phyloP scores from a whole-genome alignment of 2,797 vertebrate genomes.

The Myotis findleyi region DNA sequence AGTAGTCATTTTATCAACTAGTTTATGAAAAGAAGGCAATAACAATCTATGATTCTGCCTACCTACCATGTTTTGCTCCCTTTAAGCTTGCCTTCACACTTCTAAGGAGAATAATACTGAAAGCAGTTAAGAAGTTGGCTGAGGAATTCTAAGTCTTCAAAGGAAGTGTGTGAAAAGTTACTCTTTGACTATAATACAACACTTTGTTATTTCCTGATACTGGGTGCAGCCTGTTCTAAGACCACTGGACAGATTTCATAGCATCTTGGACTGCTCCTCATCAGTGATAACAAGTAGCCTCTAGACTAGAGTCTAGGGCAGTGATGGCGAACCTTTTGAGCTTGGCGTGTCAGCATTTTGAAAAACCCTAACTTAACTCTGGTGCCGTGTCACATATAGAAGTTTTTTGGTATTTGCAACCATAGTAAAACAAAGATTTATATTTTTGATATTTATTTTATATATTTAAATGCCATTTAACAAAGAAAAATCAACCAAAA shows the following conservation, averaged over 20 bases:
- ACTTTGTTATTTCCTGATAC: not conserved
- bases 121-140: not conserved
- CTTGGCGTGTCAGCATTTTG: too few relatives aligned
- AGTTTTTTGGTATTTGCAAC: too few relatives aligned
- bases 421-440: too few relatives aligned
- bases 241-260: not conserved
- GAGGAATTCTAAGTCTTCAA: slow-evolving; percentile 22
- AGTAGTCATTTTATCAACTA: not conserved
- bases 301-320: too few relatives aligned
- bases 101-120: not conserved
- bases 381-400: too few relatives aligned
- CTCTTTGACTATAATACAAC: not conserved
- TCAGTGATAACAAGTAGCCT: not conserved
- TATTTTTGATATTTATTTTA: too few relatives aligned
- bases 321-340: too few relatives aligned
- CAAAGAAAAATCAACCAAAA: too few relatives aligned
- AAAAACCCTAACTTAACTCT: too few relatives aligned
- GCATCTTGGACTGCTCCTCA: not conserved
- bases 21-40: not conserved
- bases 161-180: not conserved
- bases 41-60: not conserved
- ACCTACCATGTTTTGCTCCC: not conserved
- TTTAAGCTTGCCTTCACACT: not conserved
- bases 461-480: too few relatives aligned
- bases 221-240: not conserved